phyloP scores from a whole-genome alignment of 2,113 vertebrate species.

The Chaenogobius annularis region DNA sequence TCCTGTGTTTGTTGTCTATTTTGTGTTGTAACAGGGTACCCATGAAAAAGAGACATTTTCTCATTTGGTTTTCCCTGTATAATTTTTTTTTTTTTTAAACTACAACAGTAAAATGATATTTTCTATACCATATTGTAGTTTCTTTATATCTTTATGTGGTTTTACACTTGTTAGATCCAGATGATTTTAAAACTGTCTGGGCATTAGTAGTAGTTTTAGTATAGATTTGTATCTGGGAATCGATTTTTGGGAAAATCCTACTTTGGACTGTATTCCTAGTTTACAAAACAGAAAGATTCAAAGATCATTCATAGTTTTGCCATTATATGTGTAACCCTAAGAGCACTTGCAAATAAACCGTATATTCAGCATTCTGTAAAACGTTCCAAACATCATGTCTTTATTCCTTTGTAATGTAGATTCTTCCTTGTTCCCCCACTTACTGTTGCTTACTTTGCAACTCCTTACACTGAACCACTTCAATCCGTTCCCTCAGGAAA shows the following conservation, averaged over 20 bases:
- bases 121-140: too few relatives aligned
- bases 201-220: not conserved
- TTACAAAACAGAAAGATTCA: not conserved
- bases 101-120: too few relatives aligned
- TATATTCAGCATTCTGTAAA: not conserved
- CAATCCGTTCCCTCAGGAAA: slow-evolving; percentile 17
- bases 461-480: not conserved
- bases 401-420: not conserved
- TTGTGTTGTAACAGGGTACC: too few relatives aligned
- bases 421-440: not conserved
- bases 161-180: too few relatives aligned
- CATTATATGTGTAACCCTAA: not conserved
- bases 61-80: too few relatives aligned
- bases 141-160: too few relatives aligned
- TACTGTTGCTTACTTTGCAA: not conserved
- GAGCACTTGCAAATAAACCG: not conserved
- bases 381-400: slow-evolving; percentile 4
- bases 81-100: too few relatives aligned
- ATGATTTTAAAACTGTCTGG: too few relatives aligned
- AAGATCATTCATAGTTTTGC: not conserved
- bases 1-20: too few relatives aligned
- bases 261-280: not conserved
- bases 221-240: too few relatives aligned
- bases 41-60: too few relatives aligned
- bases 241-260: not conserved